Conservation (phyloP, 53 echinoderm and acorn worm species). For the Luidia sarsii region DNA sequence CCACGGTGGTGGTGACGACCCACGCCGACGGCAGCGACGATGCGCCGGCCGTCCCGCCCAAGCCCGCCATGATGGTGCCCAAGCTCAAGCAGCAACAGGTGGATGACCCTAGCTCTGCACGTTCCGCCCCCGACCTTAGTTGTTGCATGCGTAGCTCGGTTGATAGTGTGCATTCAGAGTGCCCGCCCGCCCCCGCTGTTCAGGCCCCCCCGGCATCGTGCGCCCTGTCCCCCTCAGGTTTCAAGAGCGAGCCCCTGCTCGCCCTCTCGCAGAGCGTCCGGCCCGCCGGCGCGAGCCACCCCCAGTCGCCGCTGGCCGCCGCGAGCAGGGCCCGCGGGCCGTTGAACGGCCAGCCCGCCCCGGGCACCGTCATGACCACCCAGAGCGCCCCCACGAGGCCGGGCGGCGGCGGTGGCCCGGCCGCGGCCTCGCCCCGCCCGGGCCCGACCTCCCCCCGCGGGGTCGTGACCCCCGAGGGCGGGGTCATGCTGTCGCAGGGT, state of each 20-base stretch:
- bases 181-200: constrained; percentile 10
- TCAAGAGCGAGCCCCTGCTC: constrained; percentile 57
- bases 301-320: neutral
- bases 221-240: constrained; percentile 34
- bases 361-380: constrained; percentile 28
- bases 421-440: neutral
- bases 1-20: constrained; percentile 33
- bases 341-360: neutral
- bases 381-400: constrained; percentile 46
- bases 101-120: constrained; percentile 49
- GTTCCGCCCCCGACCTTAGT: constrained; percentile 52
- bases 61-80: constrained; percentile 35
- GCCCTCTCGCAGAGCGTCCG: constrained; percentile 24
- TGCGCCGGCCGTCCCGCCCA: constrained; percentile 44
- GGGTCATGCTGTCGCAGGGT: constrained; percentile 46
- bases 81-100: constrained; percentile 30
- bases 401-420: neutral
- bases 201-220: constrained; percentile 16
- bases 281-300: constrained; percentile 27
- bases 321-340: neutral
- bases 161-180: constrained; percentile 51
- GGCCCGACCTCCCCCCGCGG: constrained; percentile 35
- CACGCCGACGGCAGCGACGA: constrained; percentile 12
- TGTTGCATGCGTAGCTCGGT: constrained; percentile 31
- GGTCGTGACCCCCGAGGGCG: constrained; percentile 50